A percentile compares a stretch with the other conserved stretches of the same genome.
These are phyloP conservation scores for Hylaea fasciaria DNA, from an alignment of 2,888 invertebrate species.

Conservation along the genomic window DNA sequence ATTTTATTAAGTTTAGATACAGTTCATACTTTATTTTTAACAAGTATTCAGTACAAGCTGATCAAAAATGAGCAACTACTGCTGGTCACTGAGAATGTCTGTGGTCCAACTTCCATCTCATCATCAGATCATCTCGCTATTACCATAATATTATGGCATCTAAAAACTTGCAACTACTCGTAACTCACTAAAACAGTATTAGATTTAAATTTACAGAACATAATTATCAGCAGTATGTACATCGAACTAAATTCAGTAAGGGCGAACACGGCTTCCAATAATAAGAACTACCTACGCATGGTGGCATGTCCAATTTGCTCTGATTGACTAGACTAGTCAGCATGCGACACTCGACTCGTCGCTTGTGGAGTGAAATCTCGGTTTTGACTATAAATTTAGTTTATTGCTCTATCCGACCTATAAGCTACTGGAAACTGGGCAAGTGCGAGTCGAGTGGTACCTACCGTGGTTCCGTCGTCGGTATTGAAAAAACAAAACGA, in stretches of 20 bases:
- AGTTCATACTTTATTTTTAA: no score
- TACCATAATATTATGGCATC: no score
- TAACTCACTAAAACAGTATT: no score
- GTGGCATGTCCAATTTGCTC: conserved; percentile 70
- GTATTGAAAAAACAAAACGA: neutral
- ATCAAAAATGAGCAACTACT: no score
- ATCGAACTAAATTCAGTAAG: conserved; percentile 3
- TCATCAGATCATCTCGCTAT: no score
- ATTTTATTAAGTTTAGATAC: no score
- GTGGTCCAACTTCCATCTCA: no score
- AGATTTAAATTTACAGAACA: no score
- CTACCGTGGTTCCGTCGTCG: neutral
- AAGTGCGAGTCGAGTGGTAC: neutral
- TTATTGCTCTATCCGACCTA: conserved; percentile 54
- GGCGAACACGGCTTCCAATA: conserved; percentile 44
- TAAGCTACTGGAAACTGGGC: conserved; percentile 51
- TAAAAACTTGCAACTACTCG: no score
- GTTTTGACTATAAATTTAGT: conserved; percentile 64
- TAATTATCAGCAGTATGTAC: conserved; percentile 1
- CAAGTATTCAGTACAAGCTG: no score
- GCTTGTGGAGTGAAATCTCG: conserved; percentile 39
- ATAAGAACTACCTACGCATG: conserved; percentile 42
- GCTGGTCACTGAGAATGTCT: no score
- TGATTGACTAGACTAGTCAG: conserved; percentile 72
- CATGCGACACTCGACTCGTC: conserved; percentile 59